phyloP scores from a whole-genome alignment of 1,140 invertebrate genomes.

The Tachypleus tridentatus region DNA sequence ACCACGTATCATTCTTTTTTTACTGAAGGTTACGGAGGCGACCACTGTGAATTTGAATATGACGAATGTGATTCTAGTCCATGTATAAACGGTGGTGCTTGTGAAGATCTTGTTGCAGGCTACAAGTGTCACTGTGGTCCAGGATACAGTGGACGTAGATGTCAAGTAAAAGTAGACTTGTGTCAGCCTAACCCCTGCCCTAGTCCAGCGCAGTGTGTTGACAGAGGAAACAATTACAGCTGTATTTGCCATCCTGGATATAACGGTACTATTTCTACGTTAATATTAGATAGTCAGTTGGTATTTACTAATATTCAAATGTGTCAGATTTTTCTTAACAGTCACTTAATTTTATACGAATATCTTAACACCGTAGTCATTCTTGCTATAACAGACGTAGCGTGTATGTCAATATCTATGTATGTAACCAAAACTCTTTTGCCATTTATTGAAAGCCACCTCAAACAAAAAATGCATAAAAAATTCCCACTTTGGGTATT shows the following conservation, averaged over 20 bases:
- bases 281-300: too few species aligned
- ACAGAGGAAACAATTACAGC: slow-evolving; percentile 54
- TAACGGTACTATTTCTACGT: slow-evolving; percentile 34
- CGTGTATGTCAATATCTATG: too few species aligned
- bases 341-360: too few species aligned
- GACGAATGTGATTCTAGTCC: slow-evolving; percentile 48
- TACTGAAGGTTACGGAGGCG: slow-evolving; percentile 18
- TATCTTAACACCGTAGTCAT: too few species aligned
- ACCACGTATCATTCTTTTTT: neutral
- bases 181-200: slow-evolving; percentile 55
- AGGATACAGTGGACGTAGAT: slow-evolving; percentile 33
- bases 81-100: slow-evolving; percentile 28
- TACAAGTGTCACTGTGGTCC: slow-evolving; percentile 40
- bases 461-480: too few species aligned
- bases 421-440: too few species aligned
- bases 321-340: too few species aligned
- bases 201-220: slow-evolving; percentile 48
- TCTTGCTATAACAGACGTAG: too few species aligned
- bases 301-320: too few species aligned
- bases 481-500: too few species aligned
- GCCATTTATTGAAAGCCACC: too few species aligned
- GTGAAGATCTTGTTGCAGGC: slow-evolving; percentile 24
- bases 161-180: slow-evolving; percentile 43
- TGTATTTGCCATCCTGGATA: slow-evolving; percentile 56
- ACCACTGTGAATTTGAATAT: slow-evolving; percentile 23